A percentile compares a stretch with the other conserved stretches of the same genome.
Evolutionary conservation across 2,113 vertebrate genomes (phyloP).

Genomic region (Myiopsitta monachus): DNA sequence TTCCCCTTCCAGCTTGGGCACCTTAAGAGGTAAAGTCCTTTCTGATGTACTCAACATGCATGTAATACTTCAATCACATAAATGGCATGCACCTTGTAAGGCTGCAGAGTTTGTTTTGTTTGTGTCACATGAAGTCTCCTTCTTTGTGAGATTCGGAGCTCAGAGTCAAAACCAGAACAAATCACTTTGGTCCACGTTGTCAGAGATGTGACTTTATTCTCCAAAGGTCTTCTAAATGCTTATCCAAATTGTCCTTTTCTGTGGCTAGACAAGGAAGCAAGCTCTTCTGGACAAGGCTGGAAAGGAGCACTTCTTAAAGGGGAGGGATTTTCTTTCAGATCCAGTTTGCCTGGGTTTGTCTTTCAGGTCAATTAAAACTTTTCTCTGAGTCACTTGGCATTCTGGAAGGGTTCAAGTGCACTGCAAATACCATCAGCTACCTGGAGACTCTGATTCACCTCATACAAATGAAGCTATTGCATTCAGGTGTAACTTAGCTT

Average conservation of each 20-base stretch:
- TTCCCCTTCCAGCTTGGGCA: neutral
- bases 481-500: neutral
- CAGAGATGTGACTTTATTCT: neutral
- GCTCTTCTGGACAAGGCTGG: neutral
- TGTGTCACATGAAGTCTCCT: neutral
- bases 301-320: neutral
- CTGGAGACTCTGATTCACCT: neutral
- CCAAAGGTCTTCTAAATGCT: neutral
- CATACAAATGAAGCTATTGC: neutral
- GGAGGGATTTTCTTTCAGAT: neutral
- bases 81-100: neutral
- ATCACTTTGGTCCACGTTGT: neutral
- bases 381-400: neutral
- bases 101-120: neutral
- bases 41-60: neutral
- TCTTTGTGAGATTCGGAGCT: neutral
- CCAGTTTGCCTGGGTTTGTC: neutral
- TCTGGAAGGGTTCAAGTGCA: neutral
- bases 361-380: neutral
- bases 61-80: neutral
- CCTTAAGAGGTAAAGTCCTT: neutral
- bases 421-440: neutral
- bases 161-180: neutral
- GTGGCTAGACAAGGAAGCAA: neutral
- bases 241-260: neutral